Percentiles rank a stretch among this genome's conserved stretches.
Conservation (phyloP, 1,140 invertebrate species). For the Ladona fulva region DNA sequence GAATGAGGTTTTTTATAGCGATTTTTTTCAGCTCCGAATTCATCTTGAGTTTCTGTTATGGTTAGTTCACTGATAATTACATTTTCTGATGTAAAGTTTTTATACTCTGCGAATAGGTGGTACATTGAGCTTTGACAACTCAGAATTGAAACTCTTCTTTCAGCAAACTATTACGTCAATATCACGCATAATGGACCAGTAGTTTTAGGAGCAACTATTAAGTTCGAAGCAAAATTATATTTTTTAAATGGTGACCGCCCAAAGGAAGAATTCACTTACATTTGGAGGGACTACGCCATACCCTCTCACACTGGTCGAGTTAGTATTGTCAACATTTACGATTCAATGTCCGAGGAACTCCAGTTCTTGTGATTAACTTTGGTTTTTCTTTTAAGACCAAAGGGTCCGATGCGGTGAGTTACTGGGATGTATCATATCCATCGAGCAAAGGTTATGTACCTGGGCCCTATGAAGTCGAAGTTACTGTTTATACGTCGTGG, state of each 20-base stretch:
- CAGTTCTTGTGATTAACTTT: too few species aligned
- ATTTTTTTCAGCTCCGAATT: too few species aligned
- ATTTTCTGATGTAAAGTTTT: too few species aligned
- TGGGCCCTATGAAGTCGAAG: slow-evolving; percentile 49
- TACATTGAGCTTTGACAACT: too few species aligned
- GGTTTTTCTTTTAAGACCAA: background rate
- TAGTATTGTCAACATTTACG: too few species aligned
- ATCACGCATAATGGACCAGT: slow-evolving; percentile 49
- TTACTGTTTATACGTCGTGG: slow-evolving; percentile 41
- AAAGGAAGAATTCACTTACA: slow-evolving; percentile 35
- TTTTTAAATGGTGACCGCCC: slow-evolving; percentile 34
- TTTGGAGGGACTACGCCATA: slow-evolving; percentile 48
- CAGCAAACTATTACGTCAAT: slow-evolving; percentile 29
- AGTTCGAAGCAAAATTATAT: slow-evolving; percentile 49
- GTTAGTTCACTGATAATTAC: too few species aligned
- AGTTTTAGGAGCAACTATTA: slow-evolving; percentile 51
- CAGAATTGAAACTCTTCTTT: too few species aligned
- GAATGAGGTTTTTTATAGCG: too few species aligned
- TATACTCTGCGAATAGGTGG: too few species aligned
- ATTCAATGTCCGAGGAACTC: too few species aligned
- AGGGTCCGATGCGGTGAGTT: slow-evolving; percentile 11
- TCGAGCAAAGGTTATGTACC: slow-evolving; percentile 37
- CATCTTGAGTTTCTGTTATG: too few species aligned
- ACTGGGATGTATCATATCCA: slow-evolving; percentile 52
- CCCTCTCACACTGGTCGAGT: slow-evolving; percentile 19